phyloP scores from a whole-genome alignment of 92 coral and sea anemone genomes.

The Heteractis magnifica region DNA sequence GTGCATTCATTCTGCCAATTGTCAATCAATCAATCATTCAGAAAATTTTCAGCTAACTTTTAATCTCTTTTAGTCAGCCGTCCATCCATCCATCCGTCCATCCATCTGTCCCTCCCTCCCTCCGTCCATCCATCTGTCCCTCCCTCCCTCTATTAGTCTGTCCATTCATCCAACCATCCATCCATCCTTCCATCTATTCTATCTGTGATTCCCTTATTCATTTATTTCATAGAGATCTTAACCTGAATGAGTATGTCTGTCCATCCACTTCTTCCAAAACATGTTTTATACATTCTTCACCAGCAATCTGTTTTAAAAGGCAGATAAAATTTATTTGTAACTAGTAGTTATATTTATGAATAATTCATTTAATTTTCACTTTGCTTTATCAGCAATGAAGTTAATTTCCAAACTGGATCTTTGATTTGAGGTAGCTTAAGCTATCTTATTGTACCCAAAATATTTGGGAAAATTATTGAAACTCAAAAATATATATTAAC shows the following conservation, averaged over 20 bases:
- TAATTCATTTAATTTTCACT: background rate
- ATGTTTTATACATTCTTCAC: constrained; percentile 82
- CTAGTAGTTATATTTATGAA: too few relatives aligned
- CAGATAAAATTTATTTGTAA: background rate
- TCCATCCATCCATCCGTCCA: background rate
- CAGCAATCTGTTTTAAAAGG: constrained; percentile 59
- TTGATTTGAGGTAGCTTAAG: background rate
- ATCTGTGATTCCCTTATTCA: background rate
- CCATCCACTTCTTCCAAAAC: constrained; percentile 82
- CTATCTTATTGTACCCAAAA: too few relatives aligned
- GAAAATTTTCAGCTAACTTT: background rate
- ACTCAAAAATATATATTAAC: too few relatives aligned
- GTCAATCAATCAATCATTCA: background rate
- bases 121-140: background rate
- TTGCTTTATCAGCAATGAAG: too few relatives aligned
- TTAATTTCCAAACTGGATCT: too few relatives aligned
- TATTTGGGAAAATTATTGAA: too few relatives aligned
- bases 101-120: background rate
- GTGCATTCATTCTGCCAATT: too few relatives aligned
- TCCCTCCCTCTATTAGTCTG: background rate
- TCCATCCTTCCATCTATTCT: background rate
- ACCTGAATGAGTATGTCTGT: constrained; percentile 92
- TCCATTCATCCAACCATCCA: background rate
- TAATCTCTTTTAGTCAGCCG: background rate
- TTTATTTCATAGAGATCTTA: background rate